Conservation (phyloP, 2,797 vertebrate species). For the Streptopelia turtur region DNA sequence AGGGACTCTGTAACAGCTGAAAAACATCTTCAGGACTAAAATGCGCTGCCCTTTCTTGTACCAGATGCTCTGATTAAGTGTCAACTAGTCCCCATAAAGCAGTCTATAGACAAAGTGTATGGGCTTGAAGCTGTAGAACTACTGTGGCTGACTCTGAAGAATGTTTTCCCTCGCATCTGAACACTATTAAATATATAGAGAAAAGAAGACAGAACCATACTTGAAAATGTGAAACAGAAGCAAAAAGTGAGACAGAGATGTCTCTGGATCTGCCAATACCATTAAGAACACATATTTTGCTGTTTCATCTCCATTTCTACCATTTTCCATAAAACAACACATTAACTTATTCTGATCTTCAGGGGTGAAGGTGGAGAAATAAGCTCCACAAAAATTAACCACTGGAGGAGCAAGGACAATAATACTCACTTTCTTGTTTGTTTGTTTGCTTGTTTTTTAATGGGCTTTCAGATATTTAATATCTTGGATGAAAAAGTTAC, state of each 20-base stretch:
- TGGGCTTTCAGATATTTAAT: not conserved
- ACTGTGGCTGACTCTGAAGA: conserved; percentile 28
- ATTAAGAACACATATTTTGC: conserved; percentile 55
- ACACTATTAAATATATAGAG: not conserved
- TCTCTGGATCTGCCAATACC: conserved; percentile 51
- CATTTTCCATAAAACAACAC: conserved; percentile 43
- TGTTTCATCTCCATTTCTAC: conserved; percentile 55
- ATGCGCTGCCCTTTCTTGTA: not conserved
- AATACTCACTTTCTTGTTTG: not conserved
- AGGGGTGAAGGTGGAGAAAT: not conserved
- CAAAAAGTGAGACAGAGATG: conserved; percentile 9
- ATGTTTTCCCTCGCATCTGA: conserved; percentile 53
- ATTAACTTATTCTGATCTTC: not conserved
- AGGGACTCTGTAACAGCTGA: not conserved
- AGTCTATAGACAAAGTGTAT: not conserved
- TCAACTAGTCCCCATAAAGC: not conserved
- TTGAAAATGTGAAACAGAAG: conserved; percentile 53
- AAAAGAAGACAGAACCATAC: conserved; percentile 1
- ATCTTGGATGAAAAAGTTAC: not conserved
- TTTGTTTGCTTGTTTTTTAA: not conserved
- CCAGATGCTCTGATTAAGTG: conserved; percentile 14
- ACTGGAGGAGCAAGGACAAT: not conserved
- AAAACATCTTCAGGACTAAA: not conserved
- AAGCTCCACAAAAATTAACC: not conserved
- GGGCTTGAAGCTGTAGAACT: not conserved